A percentile compares a stretch with the other conserved stretches of the same genome.
These are phyloP conservation scores for Aradophagus sp. DNA, from an alignment of 1,140 invertebrate genomes.

Conservation along the genomic window DNA sequence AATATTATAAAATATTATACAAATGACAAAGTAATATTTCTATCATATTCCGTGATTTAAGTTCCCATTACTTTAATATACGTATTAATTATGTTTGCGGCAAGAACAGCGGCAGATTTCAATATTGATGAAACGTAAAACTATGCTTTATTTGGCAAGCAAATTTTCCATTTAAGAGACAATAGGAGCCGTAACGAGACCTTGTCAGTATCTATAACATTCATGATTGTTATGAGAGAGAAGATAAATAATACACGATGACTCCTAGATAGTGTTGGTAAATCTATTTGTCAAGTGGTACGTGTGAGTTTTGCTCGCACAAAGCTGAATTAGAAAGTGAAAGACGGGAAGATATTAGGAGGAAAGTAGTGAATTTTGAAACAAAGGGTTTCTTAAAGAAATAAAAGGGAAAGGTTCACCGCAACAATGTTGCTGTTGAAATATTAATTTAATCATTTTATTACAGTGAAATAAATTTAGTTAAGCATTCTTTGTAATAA, in stretches of 20 bases:
- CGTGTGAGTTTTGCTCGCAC: conserved; percentile 25
- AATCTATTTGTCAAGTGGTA: conserved; percentile 34
- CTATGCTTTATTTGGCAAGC: conserved; percentile 23
- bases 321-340: conserved; percentile 37
- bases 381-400: conserved; percentile 8
- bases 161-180: conserved; percentile 29
- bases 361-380: conserved; percentile 25
- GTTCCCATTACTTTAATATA: too few species aligned
- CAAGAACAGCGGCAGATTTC: too few species aligned
- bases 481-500: too few species aligned
- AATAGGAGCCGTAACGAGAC: conserved; percentile 16
- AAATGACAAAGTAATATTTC: too few species aligned
- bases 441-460: too few species aligned
- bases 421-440: too few species aligned
- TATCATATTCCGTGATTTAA: too few species aligned
- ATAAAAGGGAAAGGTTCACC: too few species aligned
- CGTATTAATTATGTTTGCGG: too few species aligned
- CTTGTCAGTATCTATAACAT: conserved; percentile 17
- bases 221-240: conserved; percentile 21
- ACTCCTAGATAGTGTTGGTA: conserved; percentile 11
- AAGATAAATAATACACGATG: conserved; percentile 37
- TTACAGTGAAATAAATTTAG: too few species aligned
- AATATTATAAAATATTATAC: too few species aligned
- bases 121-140: conserved; percentile 9
- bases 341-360: conserved; percentile 11